Percentiles rank a stretch among this genome's conserved stretches.
Conservation (phyloP, 2,113 vertebrate species). For the Strigops habroptila region DNA sequence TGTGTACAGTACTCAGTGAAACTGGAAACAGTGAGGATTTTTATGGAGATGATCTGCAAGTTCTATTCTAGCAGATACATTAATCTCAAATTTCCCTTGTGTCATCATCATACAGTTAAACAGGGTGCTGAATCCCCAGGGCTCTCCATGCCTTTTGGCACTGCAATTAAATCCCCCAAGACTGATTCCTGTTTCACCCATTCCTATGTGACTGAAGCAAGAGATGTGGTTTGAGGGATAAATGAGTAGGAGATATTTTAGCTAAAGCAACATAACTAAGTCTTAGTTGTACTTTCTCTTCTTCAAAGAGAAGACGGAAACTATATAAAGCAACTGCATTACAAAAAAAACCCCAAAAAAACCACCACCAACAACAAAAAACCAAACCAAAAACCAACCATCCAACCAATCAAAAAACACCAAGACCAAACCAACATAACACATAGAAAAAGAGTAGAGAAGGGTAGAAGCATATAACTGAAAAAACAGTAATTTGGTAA, state of each 20-base stretch:
- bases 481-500: constrained; percentile 14
- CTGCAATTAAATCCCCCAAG: constrained; percentile 7
- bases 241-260: not conserved
- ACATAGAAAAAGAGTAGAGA: not conserved
- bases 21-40: not conserved
- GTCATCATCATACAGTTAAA: not conserved
- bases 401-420: not conserved
- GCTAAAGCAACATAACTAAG: not conserved
- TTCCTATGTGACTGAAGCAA: constrained; percentile 37
- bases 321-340: not conserved
- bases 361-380: no score
- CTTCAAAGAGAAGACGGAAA: constrained; percentile 1
- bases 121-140: not conserved
- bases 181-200: constrained; percentile 8
- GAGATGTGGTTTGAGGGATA: not conserved
- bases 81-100: constrained; percentile 17
- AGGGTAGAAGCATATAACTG: not conserved
- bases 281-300: constrained; percentile 8
- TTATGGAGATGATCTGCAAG: not conserved
- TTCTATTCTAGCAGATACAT: not conserved
- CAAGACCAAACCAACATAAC: not conserved
- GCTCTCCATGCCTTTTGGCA: not conserved
- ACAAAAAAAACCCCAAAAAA: not conserved
- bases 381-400: not conserved
- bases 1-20: not conserved